Percentiles rank a stretch among this genome's conserved stretches.
Conservation (phyloP, 2,888 invertebrate species). For the Drosophila niveifrons region DNA sequence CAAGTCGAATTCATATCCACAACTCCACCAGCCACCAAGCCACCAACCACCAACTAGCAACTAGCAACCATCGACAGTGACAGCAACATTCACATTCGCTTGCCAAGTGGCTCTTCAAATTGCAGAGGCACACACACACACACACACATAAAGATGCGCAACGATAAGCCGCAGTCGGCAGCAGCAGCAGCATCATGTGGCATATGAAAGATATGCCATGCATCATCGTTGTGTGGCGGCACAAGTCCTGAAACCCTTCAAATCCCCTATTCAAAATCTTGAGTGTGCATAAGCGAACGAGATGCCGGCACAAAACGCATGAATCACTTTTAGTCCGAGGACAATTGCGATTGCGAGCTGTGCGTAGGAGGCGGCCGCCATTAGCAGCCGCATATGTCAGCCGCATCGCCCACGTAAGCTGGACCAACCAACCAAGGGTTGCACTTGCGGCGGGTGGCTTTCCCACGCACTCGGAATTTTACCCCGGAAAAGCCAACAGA, state of each 20-base stretch:
- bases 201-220: conserved; percentile 58
- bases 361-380: conserved; percentile 69
- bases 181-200: conserved; percentile 18
- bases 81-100: conserved; percentile 7
- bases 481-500: conserved; percentile 37
- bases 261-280: conserved; percentile 12
- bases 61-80: background rate
- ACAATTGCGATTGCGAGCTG: conserved; percentile 25
- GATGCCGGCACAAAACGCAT: conserved; percentile 59
- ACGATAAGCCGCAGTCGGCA: conserved; percentile 61
- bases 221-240: conserved; percentile 65
- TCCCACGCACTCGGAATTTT: conserved; percentile 52
- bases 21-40: too few species aligned
- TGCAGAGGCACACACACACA: conserved; percentile 59
- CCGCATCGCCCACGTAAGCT: conserved; percentile 64
- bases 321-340: conserved; percentile 60
- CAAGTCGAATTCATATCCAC: conserved; percentile 42
- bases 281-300: conserved; percentile 71
- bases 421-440: conserved; percentile 64
- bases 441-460: conserved; percentile 61
- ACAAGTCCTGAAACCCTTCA: conserved; percentile 64
- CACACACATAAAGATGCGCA: conserved; percentile 66
- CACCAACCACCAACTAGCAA: conserved; percentile 33
- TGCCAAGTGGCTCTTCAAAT: conserved; percentile 60
- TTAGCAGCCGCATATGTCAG: conserved; percentile 74